Percentiles rank a stretch among this genome's conserved stretches.
These are phyloP conservation scores for Lasiurus borealis DNA, from an alignment of 2,113 vertebrate species.

Conservation along the genomic window DNA sequence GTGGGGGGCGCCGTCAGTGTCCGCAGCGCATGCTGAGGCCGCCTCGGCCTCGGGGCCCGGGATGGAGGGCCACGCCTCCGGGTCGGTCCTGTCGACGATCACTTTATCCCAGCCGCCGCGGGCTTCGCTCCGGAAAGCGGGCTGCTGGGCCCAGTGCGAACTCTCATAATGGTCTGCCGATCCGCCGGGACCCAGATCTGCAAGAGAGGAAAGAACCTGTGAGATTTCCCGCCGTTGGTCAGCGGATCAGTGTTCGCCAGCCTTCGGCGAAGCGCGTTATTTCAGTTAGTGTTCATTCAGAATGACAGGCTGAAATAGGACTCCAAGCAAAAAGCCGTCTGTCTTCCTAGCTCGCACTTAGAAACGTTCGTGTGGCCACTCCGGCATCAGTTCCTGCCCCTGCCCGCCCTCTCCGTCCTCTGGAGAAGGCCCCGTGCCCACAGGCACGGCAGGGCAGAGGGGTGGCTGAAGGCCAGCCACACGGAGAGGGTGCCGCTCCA, in stretches of 20 bases:
- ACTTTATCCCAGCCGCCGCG: slow-evolving; percentile 95
- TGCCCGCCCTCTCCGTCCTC: fast-evolving
- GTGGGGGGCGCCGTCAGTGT: slow-evolving; percentile 91
- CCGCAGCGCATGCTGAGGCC: slow-evolving; percentile 94
- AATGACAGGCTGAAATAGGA: neutral
- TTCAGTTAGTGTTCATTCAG: neutral
- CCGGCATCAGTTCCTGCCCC: neutral
- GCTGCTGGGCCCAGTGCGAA: slow-evolving; percentile 93
- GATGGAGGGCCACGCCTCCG: slow-evolving; percentile 95
- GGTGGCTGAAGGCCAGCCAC: fast-evolving
- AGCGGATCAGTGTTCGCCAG: neutral
- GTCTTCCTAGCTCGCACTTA: neutral
- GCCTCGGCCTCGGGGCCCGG: slow-evolving; percentile 87
- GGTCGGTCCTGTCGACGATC: slow-evolving; percentile 93
- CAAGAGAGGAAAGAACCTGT: slow-evolving; percentile 81
- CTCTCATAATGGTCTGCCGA: slow-evolving; percentile 95
- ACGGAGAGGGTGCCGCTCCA: fast-evolving
- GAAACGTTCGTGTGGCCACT: neutral
- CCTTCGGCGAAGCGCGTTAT: neutral
- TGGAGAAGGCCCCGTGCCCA: neutral
- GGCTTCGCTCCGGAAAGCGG: slow-evolving; percentile 91
- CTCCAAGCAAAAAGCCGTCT: neutral
- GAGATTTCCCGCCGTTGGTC: neutral
- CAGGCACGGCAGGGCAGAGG: too few species aligned
- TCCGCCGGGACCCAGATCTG: slow-evolving; percentile 93